Evolutionary conservation across 2,797 vertebrate genomes (phyloP).

Genomic region (Platalea minor): DNA sequence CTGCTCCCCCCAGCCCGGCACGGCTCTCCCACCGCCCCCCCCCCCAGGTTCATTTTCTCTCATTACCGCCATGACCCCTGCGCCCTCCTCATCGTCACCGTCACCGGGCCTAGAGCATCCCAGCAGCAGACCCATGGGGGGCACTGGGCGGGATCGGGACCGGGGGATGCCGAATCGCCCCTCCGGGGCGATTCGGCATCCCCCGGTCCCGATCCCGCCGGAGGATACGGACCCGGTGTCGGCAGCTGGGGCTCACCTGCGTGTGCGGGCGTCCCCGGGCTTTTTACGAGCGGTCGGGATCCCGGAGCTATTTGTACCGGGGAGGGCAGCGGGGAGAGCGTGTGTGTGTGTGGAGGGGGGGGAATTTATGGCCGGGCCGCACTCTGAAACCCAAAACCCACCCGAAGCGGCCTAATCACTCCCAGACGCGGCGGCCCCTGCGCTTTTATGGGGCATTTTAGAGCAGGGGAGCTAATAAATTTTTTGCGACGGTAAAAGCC

Average conservation of each 20-base stretch:
- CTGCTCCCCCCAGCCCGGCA: constrained; percentile 9
- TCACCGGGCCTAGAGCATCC: neutral
- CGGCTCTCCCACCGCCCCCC: neutral
- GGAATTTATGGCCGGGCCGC: constrained; percentile 56
- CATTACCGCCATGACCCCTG: neutral
- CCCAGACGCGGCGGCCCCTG: constrained; percentile 51
- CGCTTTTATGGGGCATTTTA: constrained; percentile 64
- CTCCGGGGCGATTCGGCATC: neutral
- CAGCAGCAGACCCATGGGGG: neutral
- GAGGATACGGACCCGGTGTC: neutral
- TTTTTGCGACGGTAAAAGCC: constrained; percentile 32
- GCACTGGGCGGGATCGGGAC: neutral
- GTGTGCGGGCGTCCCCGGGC: constrained; percentile 27
- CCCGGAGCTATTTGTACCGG: constrained; percentile 70
- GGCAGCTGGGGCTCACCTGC: constrained; percentile 18
- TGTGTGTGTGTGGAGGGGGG: neutral
- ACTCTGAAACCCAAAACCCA: constrained; percentile 66
- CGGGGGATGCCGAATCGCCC: neutral
- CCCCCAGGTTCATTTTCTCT: constrained; percentile 14
- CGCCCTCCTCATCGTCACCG: neutral
- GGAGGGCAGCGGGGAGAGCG: neutral
- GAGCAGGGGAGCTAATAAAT: constrained; percentile 66
- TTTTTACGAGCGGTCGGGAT: constrained; percentile 66
- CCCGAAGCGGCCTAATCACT: constrained; percentile 67
- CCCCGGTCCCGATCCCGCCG: neutral